phyloP scores from a whole-genome alignment of 2,888 invertebrate species.

The Nemoura dubitans region DNA sequence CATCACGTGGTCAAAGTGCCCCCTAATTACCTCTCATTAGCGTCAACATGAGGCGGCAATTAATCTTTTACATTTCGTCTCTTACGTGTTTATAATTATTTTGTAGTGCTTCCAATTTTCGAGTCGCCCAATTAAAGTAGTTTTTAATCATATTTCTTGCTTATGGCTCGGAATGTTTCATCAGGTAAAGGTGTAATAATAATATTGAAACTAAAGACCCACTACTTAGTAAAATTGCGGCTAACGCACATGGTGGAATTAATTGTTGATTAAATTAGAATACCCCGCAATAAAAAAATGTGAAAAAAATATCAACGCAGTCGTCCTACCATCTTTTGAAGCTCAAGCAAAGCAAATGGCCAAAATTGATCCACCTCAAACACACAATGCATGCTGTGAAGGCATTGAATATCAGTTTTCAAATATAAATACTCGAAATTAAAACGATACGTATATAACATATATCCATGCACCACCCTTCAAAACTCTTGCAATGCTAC shows the following conservation, averaged over 20 bases:
- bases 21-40: constrained; percentile 43
- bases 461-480: too few species aligned
- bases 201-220: constrained; percentile 25
- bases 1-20: constrained; percentile 21
- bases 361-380: too few species aligned
- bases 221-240: neutral
- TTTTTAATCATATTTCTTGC: constrained; percentile 26
- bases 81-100: constrained; percentile 40
- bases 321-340: too few species aligned
- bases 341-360: too few species aligned
- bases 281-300: neutral
- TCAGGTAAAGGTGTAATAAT: constrained; percentile 19
- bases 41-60: constrained; percentile 40
- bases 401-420: too few species aligned
- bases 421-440: too few species aligned
- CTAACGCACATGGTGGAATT: neutral
- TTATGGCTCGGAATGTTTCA: constrained; percentile 18
- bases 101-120: constrained; percentile 40
- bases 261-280: constrained; percentile 3
- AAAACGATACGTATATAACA: too few species aligned
- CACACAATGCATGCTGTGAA: too few species aligned
- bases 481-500: too few species aligned
- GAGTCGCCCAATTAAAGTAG: constrained; percentile 32
- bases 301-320: too few species aligned
- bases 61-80: constrained; percentile 42